Base-by-base conservation (phyloP, 2,113 vertebrate genomes). In the Typhlomys cinereus region DNA sequence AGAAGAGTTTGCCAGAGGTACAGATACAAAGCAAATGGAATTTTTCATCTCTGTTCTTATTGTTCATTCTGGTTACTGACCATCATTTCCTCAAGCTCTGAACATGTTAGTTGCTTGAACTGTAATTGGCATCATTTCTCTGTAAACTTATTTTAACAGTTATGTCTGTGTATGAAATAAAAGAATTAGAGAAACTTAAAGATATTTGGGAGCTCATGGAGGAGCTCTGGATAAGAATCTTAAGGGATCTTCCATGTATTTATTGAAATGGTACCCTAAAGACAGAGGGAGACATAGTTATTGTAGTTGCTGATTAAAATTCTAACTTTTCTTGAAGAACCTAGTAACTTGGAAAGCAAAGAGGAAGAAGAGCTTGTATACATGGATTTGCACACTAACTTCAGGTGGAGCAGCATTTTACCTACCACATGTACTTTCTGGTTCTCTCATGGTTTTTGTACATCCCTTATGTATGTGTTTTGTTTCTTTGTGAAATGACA, bases 1-100 rank as follows among this genome's bases (percentile, higher is more conserved):
- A 88, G 69, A 6, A 48, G 83, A 83, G n/a, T 81, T 95, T 85
- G 85, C 96, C 76, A 54, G 54, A 61, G 94, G 90, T 80, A 92
- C 57, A 71, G 54, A 41, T 93, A 62, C 34, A 59, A 83, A 95
- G 57, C 34, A 83, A 95, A 39, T 87, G n/a, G 69, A 71, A 70
- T 91, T 92, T 52, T 84, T 95, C 94, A 80, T 86, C 66, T 88
- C 10, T 41, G 48, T 39, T 31, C 14, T 86, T 76, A 29, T 4
- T 29, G 36, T 57, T 83, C 54, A 84, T 76, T 83, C 17, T 18
- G 4, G 29, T 0, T 59, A 76, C 36, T 48, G 7, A 5, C 50
- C 25, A 4, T 1, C 79, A 2, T 89, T 89, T 20, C 75, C 39
- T 8, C 6, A 39, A 14, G 44, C 52, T 7, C 36, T 71, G 44